Base-by-base conservation (phyloP, 2,888 invertebrate species). In the Copidosoma aretas region DNA sequence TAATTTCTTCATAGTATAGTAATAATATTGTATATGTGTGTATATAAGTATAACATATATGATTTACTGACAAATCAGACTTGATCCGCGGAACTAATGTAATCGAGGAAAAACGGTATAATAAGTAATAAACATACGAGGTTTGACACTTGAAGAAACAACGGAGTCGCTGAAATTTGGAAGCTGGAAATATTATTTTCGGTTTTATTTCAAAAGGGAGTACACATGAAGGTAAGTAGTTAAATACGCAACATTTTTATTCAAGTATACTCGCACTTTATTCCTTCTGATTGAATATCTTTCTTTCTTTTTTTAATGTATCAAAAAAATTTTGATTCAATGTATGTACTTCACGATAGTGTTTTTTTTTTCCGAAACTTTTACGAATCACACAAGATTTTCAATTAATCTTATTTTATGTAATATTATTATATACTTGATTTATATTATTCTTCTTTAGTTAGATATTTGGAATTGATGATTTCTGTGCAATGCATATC, bases 51-150 rank as follows among this genome's bases (percentile, higher is more conserved):
- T 57, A n/a, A 39, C n/a, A 57, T 21, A 57, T 66, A 56, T 68
- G 60, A 17, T 66, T 52, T 71, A 63, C 66, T 66, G 64, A 68
- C 63, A 68, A 71, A 71, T 71, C 52, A 66, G 60, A 71, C 71
- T 66, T 66, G 57, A 66, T 66, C 53, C 66, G n/a, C n/a, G 68
- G 49, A 68, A 71, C 62, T 52, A 61, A 65, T 66, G 60, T 64
- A 68, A 66, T 68, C 15, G 54, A 64, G 68, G 22, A 67, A 67
- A 70, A 67, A 60, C 43, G 60, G n/a, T 68, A n/a, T n/a, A n/a
- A n/a, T n/a, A 59, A 53, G n/a, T 46, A 62, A 70, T 72, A 67
- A 72, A 66, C 63, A 64, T 60, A 65, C 53, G 58, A 60, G 53
- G 49, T 41, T 68, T 63, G 63, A 66, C 53, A 60, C 49, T 60